Evolutionary conservation across 2,888 invertebrate species (phyloP).

Genomic region (Aplocera efformata): DNA sequence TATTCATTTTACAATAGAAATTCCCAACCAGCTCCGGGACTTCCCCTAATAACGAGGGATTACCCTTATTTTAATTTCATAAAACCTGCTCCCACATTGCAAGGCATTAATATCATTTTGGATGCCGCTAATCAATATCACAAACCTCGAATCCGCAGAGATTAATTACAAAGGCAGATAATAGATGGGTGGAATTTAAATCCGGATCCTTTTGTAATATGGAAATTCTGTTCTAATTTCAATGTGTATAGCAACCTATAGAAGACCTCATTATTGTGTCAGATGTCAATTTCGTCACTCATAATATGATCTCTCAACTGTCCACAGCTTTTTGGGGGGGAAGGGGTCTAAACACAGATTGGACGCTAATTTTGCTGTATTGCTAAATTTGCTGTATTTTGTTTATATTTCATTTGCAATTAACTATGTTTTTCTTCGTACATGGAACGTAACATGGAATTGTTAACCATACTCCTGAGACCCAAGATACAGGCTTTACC

Average conservation of each 20-base stretch:
- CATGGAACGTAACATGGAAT: too few relatives aligned
- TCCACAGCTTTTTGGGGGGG: too few relatives aligned
- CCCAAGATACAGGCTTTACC: too few relatives aligned
- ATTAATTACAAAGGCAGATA: conserved; percentile 6
- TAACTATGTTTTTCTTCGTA: too few relatives aligned
- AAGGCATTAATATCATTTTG: conserved; percentile 1
- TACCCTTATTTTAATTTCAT: conserved; percentile 1
- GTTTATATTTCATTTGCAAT: too few relatives aligned
- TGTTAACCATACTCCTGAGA: too few relatives aligned
- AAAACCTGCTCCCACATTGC: background rate
- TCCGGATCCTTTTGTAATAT: conserved; percentile 4
- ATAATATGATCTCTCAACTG: too few relatives aligned
- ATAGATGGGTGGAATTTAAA: conserved; percentile 4
- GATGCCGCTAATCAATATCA: conserved; percentile 1
- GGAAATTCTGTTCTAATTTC: conserved; percentile 1
- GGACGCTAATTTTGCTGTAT: too few relatives aligned
- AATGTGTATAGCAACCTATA: background rate
- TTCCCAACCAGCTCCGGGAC: conserved; percentile 1
- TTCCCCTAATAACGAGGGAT: conserved; percentile 11
- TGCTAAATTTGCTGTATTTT: too few relatives aligned
- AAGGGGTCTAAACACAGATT: too few relatives aligned
- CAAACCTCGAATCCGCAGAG: background rate
- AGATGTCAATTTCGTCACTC: too few relatives aligned
- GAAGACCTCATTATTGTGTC: too few relatives aligned
- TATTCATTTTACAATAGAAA: conserved; percentile 3